Base-by-base conservation (phyloP, 1,140 invertebrate species). In the Trachelipus rathkii region DNA sequence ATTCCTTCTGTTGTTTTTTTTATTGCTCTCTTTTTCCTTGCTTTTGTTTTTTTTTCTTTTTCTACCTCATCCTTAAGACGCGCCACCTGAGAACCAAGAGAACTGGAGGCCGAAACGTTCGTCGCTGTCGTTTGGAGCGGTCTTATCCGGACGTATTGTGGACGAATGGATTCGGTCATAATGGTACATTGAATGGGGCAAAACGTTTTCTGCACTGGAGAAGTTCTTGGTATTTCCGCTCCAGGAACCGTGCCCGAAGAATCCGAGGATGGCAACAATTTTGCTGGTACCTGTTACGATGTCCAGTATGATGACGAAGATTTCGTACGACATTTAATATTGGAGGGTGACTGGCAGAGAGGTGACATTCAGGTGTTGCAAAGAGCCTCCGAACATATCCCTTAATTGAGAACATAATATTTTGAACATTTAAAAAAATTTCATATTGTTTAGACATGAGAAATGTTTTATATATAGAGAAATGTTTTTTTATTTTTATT, bases 141-240 rank as follows among this genome's bases (percentile, higher is more conserved):
- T 75, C 75, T 15, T 72, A 78, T 60, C 74, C 79, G 13, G 79
- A 81, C 68, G 53, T 81, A 50, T 77, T 78, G n/a, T 24, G 77
- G 79, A 0, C 74, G 79, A 15, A 50, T 53, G 15, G 15, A 78
- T 81, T 46, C 76, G 79, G 79, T 44, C 79, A 81, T 77, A 81
- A 81, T 81, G 79, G 79, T 77, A 81, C 72, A 81, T 81, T 43
- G 79, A n/a, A 81, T 45, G 79, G 79, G n/a, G 74, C n/a, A 81
- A 24, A 75, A 73, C 10, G 77, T 81, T 0, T 77, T 76, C 69
- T 81, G 79, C 68, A 81, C 79, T 13, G 79, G 79, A 15, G 66
- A 76, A 13, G 79, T 81, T 21, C 69, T 81, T 74, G 79, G 79
- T 44, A 81, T 81, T 13, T 81, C 79, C 19, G 79, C 79, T 6